phyloP scores from a whole-genome alignment of 2,797 vertebrate species.

The Sebastes itinus region DNA sequence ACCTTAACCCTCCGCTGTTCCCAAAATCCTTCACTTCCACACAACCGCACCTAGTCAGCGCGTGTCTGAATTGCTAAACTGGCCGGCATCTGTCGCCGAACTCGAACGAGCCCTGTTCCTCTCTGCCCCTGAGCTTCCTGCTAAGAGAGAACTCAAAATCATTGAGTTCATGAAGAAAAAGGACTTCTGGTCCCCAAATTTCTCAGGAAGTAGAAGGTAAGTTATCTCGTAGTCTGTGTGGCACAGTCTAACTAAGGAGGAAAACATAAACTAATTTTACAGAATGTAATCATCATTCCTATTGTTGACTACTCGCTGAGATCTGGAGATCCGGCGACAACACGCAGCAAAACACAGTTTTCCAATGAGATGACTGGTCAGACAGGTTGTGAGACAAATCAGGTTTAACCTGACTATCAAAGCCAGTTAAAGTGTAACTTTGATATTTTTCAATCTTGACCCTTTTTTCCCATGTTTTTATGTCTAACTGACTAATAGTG shows the following conservation, averaged over 20 bases:
- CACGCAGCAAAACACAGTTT: not conserved
- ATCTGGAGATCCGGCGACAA: not conserved
- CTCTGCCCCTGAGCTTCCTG: conserved; percentile 81
- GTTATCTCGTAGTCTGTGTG: conserved; percentile 31
- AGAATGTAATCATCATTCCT: no score
- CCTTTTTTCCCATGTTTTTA: no score
- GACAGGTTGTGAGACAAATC: not conserved
- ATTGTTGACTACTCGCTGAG: not conserved
- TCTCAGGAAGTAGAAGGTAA: conserved; percentile 90
- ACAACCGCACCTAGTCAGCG: conserved; percentile 82
- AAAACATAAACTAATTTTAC: not conserved
- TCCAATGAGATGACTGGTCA: not conserved
- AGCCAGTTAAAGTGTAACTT: not conserved
- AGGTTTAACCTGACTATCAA: not conserved
- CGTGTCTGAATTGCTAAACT: conserved; percentile 86
- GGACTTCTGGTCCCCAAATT: conserved; percentile 86
- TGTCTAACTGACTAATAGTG: no score
- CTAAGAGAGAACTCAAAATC: conserved; percentile 91
- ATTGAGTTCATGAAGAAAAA: conserved; percentile 95
- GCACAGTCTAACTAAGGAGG: not conserved
- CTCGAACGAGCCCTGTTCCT: conserved; percentile 81
- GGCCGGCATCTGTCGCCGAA: conserved; percentile 85
- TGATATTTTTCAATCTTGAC: no score
- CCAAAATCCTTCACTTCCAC: conserved; percentile 1
- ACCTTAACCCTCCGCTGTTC: not conserved